These are phyloP conservation scores for Hybognathus amarus DNA, from an alignment of 2,797 vertebrate genomes.

Conservation along the genomic window DNA sequence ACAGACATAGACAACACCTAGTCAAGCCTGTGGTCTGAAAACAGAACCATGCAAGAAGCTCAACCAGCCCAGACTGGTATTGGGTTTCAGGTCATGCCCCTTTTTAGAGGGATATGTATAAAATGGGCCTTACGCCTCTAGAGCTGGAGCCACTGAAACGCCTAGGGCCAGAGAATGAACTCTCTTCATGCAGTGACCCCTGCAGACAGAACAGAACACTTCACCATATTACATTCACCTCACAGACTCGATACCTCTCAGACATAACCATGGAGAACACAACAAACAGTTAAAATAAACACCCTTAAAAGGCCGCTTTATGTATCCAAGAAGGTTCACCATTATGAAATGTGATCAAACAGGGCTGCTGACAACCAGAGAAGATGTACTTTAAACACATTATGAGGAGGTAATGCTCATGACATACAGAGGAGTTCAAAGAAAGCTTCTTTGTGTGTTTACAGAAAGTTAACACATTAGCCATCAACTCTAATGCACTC, in stretches of 20 bases:
- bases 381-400: conserved; percentile 32
- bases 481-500: conserved; percentile 5
- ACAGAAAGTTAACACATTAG: not conserved
- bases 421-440: conserved; percentile 8
- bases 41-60: conserved; percentile 37
- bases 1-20: conserved; percentile 30
- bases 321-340: not conserved
- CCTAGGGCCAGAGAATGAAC: conserved; percentile 66
- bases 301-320: not conserved
- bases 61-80: conserved; percentile 21
- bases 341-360: conserved; percentile 18
- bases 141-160: conserved; percentile 76
- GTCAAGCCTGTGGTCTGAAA: conserved; percentile 24
- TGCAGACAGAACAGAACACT: conserved; percentile 63
- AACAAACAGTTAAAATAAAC: conserved; percentile 7
- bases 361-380: conserved; percentile 14
- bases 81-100: conserved; percentile 23
- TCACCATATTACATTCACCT: conserved; percentile 32
- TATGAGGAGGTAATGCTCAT: conserved; percentile 8
- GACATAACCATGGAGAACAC: not conserved
- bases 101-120: conserved; percentile 29
- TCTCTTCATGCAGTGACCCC: conserved; percentile 75
- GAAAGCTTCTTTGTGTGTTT: not conserved
- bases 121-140: conserved; percentile 74
- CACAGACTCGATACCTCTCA: not conserved